Conservation (phyloP, 2,797 vertebrate genomes). For the Ara ararauna region DNA sequence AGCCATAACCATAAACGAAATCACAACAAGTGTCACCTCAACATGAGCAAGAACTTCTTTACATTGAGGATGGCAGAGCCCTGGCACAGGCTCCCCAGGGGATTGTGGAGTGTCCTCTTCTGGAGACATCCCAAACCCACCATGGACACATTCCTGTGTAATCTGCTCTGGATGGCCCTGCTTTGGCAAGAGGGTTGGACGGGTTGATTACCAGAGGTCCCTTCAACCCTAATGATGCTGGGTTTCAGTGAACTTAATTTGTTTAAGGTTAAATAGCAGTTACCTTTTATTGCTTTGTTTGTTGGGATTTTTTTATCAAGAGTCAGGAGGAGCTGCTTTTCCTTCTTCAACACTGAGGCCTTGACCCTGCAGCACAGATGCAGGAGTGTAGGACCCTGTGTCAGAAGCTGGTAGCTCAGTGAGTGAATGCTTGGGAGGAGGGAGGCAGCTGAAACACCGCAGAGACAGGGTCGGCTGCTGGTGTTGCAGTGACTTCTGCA, state of each 20-base stretch:
- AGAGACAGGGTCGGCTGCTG: neutral
- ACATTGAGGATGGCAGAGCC: neutral
- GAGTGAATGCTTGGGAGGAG: neutral
- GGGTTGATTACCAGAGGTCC: neutral
- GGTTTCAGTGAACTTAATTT: neutral
- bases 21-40: too few relatives aligned
- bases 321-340: neutral
- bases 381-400: rapidly evolving
- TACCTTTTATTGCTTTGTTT: neutral
- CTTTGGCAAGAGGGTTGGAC: neutral
- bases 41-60: too few relatives aligned
- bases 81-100: neutral
- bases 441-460: neutral
- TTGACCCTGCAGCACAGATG: rapidly evolving
- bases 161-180: neutral
- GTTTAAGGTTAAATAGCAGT: neutral
- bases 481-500: neutral
- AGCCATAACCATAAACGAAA: too few relatives aligned
- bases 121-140: neutral
- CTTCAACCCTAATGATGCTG: neutral
- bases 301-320: neutral
- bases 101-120: neutral
- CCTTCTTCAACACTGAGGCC: neutral
- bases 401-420: neutral
- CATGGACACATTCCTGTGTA: neutral